Conservation (phyloP, 2,797 vertebrate species). For the Squalus acanthias region DNA sequence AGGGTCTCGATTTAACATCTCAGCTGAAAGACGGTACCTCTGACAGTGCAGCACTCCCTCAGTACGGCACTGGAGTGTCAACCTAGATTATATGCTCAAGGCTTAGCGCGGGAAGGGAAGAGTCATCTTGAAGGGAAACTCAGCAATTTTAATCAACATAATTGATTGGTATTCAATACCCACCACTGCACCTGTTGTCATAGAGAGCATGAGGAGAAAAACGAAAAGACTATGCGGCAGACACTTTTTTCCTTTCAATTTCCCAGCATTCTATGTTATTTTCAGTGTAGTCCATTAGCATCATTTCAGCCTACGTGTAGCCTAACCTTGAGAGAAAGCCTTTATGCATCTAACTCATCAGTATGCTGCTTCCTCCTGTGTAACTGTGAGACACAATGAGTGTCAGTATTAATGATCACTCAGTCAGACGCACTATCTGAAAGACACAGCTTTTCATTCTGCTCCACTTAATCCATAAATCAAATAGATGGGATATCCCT, state of each 20-base stretch:
- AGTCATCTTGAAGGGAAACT: neutral
- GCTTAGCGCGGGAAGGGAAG: neutral
- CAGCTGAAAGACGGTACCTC: neutral
- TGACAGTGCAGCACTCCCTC: neutral
- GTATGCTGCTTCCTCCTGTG: neutral
- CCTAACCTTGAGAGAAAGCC: slow-evolving; percentile 29
- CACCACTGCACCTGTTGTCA: neutral
- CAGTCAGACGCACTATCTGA: slow-evolving; percentile 7
- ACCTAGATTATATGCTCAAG: neutral
- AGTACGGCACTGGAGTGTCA: neutral
- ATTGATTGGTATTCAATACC: neutral
- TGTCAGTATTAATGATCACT: slow-evolving; percentile 29
- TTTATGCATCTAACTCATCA: neutral
- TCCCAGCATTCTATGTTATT: neutral
- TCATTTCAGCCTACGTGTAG: neutral
- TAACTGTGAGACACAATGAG: neutral
- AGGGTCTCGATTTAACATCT: neutral
- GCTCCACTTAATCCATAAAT: slow-evolving; percentile 21
- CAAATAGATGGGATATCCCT: slow-evolving; percentile 20
- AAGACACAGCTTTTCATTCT: neutral
- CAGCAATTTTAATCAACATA: neutral
- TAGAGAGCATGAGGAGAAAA: neutral
- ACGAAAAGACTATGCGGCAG: neutral
- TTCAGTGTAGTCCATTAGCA: neutral
- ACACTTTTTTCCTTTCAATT: neutral